A percentile compares a stretch with the other conserved stretches of the same genome.
Conservation (phyloP, 2,113 vertebrate genomes). For the Myotis brandtii region DNA sequence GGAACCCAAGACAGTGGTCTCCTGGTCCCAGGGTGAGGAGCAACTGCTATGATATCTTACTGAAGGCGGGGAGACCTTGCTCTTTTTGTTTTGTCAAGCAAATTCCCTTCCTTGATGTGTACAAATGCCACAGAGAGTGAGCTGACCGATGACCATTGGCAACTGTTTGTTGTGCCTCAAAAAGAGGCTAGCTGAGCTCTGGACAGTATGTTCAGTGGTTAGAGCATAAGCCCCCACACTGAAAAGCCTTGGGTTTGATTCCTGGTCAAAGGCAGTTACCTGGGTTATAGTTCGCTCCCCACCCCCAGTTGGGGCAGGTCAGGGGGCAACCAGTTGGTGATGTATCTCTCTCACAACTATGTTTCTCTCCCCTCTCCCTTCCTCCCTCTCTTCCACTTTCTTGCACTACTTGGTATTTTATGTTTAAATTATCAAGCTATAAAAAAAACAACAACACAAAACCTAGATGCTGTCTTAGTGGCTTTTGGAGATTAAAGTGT, state of each 20-base stretch:
- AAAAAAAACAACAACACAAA: background rate
- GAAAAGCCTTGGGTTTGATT: too few relatives aligned
- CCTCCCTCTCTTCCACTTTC: too few relatives aligned
- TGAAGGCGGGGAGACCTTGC: too few relatives aligned
- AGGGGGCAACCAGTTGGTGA: too few relatives aligned
- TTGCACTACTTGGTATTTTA: background rate
- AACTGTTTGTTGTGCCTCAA: background rate
- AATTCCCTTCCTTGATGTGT: background rate
- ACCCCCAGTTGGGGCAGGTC: too few relatives aligned
- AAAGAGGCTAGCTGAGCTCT: background rate
- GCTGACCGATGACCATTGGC: background rate
- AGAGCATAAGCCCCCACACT: too few relatives aligned
- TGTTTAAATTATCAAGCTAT: conserved; percentile 26
- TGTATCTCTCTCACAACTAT: too few relatives aligned
- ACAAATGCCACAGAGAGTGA: background rate
- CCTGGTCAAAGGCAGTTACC: too few relatives aligned
- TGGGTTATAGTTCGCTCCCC: too few relatives aligned
- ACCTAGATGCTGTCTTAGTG: background rate
- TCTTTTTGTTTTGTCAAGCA: background rate
- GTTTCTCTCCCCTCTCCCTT: too few relatives aligned
- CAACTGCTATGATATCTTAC: background rate
- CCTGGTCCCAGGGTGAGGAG: background rate
- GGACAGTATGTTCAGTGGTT: too few relatives aligned
- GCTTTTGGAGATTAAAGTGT: background rate
- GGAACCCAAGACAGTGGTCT: background rate